Conservation (phyloP, 2,113 vertebrate species). For the Mystacornis crossleyi region DNA sequence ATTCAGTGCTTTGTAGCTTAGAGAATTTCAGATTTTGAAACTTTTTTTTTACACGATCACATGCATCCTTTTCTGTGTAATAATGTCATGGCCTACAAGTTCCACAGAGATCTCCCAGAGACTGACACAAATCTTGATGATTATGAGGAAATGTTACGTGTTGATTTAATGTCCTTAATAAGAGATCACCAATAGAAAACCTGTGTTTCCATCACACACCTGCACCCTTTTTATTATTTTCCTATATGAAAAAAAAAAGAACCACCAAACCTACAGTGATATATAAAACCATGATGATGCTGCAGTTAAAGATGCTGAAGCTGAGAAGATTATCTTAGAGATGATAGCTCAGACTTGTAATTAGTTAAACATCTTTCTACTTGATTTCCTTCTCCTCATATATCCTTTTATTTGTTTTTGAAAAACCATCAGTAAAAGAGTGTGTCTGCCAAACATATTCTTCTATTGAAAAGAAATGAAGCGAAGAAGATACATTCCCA, state of each 20-base stretch:
- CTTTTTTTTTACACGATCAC: accelerated
- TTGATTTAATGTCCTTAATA: neutral
- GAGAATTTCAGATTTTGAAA: neutral
- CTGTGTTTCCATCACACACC: neutral
- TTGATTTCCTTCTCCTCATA: neutral
- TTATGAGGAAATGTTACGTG: neutral
- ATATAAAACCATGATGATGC: neutral
- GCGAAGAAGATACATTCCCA: neutral
- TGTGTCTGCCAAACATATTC: neutral
- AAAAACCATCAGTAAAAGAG: neutral
- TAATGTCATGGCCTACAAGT: accelerated
- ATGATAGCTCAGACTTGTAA: neutral
- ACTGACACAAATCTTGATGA: neutral
- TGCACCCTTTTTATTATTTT: neutral
- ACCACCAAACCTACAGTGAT: accelerated
- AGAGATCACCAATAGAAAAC: neutral
- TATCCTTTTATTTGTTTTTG: neutral
- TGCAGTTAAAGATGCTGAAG: neutral
- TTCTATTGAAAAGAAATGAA: neutral
- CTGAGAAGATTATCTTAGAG: neutral
- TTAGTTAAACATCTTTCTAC: neutral
- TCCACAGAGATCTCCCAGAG: neutral
- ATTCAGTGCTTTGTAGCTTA: neutral
- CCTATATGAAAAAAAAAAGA: accelerated
- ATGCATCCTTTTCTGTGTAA: neutral